Conservation (phyloP, 2,888 invertebrate genomes). For the Gortyna flavago region DNA sequence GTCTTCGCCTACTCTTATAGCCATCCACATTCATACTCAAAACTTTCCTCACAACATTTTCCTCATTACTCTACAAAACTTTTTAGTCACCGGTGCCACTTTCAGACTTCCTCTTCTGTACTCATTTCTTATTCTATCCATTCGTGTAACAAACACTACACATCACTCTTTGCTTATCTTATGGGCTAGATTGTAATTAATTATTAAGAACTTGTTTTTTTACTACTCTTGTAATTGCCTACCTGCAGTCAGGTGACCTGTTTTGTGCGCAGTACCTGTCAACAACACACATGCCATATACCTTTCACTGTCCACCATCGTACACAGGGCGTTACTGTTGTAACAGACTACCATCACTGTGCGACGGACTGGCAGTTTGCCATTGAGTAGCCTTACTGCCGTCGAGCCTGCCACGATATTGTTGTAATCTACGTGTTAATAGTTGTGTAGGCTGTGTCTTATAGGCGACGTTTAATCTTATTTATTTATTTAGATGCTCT, state of each 20-base stretch:
- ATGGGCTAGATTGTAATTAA: background rate
- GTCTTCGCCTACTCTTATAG: background rate
- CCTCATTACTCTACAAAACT: background rate
- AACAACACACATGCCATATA: conserved; percentile 14
- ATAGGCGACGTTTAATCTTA: background rate
- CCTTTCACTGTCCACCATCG: conserved; percentile 9
- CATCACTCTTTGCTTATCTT: background rate
- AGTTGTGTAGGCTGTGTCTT: conserved; percentile 6
- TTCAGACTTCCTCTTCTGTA: background rate
- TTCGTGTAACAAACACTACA: background rate
- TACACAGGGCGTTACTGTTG: conserved; percentile 34
- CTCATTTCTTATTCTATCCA: background rate
- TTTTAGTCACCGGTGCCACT: background rate
- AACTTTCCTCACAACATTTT: background rate
- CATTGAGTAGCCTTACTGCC: conserved; percentile 40
- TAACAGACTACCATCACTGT: conserved; percentile 37
- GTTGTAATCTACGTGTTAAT: conserved; percentile 34
- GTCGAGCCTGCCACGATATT: conserved; percentile 19
- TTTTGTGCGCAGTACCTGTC: background rate
- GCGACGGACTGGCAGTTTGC: conserved; percentile 55
- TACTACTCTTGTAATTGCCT: background rate
- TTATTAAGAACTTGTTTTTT: background rate
- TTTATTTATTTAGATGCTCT: background rate
- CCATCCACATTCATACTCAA: background rate
- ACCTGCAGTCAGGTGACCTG: background rate